Evolutionary conservation across 1,140 invertebrate genomes (phyloP).

Genomic region (Ladona fulva): DNA sequence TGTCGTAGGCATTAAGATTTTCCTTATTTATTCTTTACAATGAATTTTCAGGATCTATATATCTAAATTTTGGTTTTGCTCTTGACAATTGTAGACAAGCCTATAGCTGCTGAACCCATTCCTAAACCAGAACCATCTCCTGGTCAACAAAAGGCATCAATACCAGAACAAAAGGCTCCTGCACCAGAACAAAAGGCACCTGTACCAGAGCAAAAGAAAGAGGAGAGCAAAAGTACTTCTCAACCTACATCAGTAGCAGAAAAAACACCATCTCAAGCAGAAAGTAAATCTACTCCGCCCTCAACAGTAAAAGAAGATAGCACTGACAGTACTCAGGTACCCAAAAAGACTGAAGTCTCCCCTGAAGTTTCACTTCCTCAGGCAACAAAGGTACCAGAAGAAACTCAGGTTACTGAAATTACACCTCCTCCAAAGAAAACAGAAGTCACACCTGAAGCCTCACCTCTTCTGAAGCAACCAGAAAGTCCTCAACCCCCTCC

Average conservation of each 20-base stretch:
- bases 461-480: conserved; percentile 13
- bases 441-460: conserved; percentile 16
- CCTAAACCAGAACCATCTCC: conserved; percentile 21
- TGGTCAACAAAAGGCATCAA: conserved; percentile 21
- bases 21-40: no score
- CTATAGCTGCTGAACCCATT: conserved; percentile 16
- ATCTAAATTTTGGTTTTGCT: no score
- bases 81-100: conserved; percentile 17
- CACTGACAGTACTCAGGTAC: conserved; percentile 21
- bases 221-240: conserved; percentile 10
- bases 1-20: no score
- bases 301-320: conserved; percentile 22
- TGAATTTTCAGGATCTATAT: no score
- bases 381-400: conserved; percentile 22
- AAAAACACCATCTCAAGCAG: conserved; percentile 12
- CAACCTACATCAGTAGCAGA: not conserved
- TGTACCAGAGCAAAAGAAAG: conserved; percentile 18
- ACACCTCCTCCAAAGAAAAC: conserved; percentile 21
- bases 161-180: not conserved
- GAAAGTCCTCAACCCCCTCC: no score
- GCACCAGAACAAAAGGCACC: conserved; percentile 1
- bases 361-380: conserved; percentile 12
- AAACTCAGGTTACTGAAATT: conserved; percentile 23
- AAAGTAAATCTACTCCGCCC: conserved; percentile 15
- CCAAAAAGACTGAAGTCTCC: no score